Percentiles rank a stretch among this genome's conserved stretches.
Conservation (phyloP, 2,113 vertebrate genomes). For the Calypte anna region DNA sequence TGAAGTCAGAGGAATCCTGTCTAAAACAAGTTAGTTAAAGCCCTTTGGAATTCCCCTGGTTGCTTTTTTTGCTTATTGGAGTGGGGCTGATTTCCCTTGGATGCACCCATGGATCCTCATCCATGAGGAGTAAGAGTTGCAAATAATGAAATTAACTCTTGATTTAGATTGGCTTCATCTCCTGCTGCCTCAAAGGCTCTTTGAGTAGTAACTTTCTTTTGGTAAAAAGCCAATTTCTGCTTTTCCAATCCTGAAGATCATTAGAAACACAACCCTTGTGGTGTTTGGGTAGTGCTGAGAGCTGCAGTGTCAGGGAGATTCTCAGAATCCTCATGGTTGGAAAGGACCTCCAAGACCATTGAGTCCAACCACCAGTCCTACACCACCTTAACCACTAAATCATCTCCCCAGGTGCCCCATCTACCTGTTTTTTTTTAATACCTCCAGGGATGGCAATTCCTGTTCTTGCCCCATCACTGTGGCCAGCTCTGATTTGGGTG, state of each 20-base stretch:
- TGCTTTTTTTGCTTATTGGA: neutral
- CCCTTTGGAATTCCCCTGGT: neutral
- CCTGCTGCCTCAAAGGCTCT: neutral
- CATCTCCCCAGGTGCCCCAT: no score
- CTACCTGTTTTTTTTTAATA: no score
- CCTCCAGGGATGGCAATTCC: no score
- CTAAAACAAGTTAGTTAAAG: neutral
- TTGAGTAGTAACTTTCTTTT: neutral
- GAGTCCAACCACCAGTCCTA: no score
- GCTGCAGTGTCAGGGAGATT: accelerated
- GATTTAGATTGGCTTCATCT: neutral
- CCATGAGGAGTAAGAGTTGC: no score
- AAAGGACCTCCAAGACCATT: no score
- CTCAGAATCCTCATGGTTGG: no score
- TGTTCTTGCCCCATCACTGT: neutral
- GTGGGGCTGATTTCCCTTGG: neutral
- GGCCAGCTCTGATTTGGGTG: neutral
- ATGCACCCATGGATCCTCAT: accelerated
- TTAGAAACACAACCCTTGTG: neutral
- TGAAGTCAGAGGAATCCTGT: neutral
- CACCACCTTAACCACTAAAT: no score
- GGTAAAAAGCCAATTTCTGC: neutral
- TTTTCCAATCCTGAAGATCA: neutral
- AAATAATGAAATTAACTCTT: no score
- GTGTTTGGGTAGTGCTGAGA: neutral